Conservation (phyloP, 2,113 vertebrate genomes). For the Hippocampus comes region DNA sequence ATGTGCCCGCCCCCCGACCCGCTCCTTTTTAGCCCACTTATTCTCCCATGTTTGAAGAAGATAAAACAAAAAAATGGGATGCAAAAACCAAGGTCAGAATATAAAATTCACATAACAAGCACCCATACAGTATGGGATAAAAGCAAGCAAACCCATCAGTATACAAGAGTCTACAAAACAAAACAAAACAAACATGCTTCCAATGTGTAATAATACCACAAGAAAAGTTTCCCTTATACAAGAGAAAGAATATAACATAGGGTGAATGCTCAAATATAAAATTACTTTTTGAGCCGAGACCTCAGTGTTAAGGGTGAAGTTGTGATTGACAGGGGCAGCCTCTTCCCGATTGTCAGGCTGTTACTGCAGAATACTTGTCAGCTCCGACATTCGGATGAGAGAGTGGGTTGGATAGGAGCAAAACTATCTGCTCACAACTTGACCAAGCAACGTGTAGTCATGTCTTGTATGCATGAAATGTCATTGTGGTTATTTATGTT, state of each 20-base stretch:
- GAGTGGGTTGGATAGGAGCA: background rate
- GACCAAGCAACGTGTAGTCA: background rate
- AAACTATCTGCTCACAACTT: background rate
- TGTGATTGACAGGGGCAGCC: background rate
- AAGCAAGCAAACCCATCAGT: background rate
- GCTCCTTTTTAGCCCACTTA: background rate
- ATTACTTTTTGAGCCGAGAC: background rate
- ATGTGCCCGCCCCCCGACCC: too few relatives aligned
- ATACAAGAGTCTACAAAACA: background rate
- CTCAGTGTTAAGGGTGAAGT: background rate
- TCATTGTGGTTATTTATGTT: background rate
- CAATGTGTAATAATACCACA: background rate
- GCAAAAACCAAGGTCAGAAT: background rate
- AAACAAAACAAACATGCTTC: background rate
- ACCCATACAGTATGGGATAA: background rate
- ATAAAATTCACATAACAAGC: background rate
- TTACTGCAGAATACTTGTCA: background rate
- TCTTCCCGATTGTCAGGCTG: background rate
- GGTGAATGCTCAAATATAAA: background rate
- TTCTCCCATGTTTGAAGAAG: background rate
- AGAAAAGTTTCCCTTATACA: background rate
- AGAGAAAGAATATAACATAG: background rate
- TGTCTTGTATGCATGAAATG: background rate
- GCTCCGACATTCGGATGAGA: background rate
- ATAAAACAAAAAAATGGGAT: background rate